Percentiles rank a stretch among this genome's conserved stretches.
Conservation (phyloP, 1,140 invertebrate species). For the Anoplolepis gracilipes region DNA sequence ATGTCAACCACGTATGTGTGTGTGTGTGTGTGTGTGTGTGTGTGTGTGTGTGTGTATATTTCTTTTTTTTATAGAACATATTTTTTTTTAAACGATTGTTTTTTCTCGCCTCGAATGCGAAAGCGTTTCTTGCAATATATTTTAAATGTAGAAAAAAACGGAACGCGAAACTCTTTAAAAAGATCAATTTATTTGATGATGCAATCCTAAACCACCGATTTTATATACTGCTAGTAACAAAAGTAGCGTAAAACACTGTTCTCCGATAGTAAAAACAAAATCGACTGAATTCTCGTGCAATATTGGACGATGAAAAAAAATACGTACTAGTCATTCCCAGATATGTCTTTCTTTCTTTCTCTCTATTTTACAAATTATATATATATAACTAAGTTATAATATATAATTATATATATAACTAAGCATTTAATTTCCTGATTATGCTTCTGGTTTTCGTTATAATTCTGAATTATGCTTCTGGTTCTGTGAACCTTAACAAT, state of each 20-base stretch:
- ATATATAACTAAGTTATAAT: too few species aligned
- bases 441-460: too few species aligned
- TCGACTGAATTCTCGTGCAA: slow-evolving; percentile 11
- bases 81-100: slow-evolving; percentile 3
- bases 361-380: not conserved
- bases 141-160: not conserved
- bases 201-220: not conserved
- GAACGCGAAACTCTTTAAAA: not conserved
- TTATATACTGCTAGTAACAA: not conserved
- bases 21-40: too few species aligned
- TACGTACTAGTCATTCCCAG: not conserved
- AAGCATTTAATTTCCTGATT: not conserved
- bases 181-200: slow-evolving; percentile 14
- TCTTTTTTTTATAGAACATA: not conserved
- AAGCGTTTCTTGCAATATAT: slow-evolving; percentile 15
- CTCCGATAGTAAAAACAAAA: slow-evolving; percentile 23
- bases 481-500: not conserved
- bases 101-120: slow-evolving; percentile 15
- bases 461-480: not conserved
- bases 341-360: not conserved
- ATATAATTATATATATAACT: too few species aligned
- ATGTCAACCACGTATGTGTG: not conserved
- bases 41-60: too few species aligned
- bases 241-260: slow-evolving; percentile 2
- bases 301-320: slow-evolving; percentile 25